Evolutionary conservation across 2,113 vertebrate species (phyloP), one percentile per base, ranked within the genome.

Genomic region (Petrocephalus zakoni): DNA sequence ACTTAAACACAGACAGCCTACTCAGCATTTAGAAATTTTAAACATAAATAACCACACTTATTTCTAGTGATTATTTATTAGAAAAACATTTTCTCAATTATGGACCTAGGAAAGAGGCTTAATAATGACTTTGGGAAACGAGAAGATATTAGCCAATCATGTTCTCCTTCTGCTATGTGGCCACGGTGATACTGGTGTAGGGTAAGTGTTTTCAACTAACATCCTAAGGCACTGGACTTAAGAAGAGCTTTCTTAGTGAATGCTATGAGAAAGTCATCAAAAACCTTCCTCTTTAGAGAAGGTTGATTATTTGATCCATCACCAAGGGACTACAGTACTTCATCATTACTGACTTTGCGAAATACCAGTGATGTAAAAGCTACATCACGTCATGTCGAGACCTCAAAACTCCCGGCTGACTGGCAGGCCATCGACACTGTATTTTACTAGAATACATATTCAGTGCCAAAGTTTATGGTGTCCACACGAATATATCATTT

Each of bases 21-120:
- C 64, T 86, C 22, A 81, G 92, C 81, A 78, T 91, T 93, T 88
- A 53, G 46, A 37, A 91, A 90, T 92, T 93, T 91, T 90, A 93
- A 91, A 89, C 89, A 92, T 93, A 93, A 91, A 93, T 93, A 93
- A 92, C 85, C 91, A 89, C 90, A 86, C 90, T 91, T 89, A 90
- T 68, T 86, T 47, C 56, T 29, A 68, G n/a, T 88, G 88, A 90
- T 87, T 89, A 90, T 85, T 85, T 87, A 42, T 87, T 84, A 37
- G 85, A 85, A 34, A 68, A 46, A 47, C 49, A 15, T 85, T 51
- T 85, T 51, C 21, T 4, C 47, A 13, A 85, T 25, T 85, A 25
- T 51, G 46, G 49, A 15, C 46, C 15, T 52, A 25, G 82, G 49
- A 78, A 78, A 78, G 29, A 17, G 72, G 72, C 72, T 42, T 78